Evolutionary conservation across 1,140 invertebrate genomes (phyloP).

Genomic region (Pseudomyrmex gracilis): DNA sequence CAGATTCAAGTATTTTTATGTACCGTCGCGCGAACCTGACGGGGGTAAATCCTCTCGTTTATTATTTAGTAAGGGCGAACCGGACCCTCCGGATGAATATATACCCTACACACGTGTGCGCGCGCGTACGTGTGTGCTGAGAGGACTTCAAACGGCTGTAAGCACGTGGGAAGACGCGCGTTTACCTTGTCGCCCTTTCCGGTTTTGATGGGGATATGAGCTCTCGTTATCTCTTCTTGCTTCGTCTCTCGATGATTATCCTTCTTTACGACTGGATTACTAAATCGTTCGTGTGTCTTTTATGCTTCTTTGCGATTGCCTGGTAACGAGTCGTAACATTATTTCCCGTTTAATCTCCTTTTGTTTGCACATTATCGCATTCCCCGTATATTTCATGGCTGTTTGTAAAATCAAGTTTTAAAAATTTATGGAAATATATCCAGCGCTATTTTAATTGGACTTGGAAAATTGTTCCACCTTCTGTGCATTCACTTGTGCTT

Average conservation of each 20-base stretch:
- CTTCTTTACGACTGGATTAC: constrained; percentile 65
- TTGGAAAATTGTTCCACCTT: no score
- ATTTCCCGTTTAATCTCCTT: constrained; percentile 10
- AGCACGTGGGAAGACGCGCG: constrained; percentile 61
- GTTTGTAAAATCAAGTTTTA: constrained; percentile 20
- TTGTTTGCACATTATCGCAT: no score
- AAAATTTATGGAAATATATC: not conserved
- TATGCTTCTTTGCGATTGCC: not conserved
- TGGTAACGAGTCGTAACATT: constrained; percentile 32
- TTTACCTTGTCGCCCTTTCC: constrained; percentile 78
- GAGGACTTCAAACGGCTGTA: constrained; percentile 26
- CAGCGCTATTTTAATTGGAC: no score
- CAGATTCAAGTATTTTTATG: constrained; percentile 86
- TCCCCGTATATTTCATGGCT: no score
- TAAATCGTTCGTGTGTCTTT: constrained; percentile 38
- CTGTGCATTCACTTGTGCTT: no score
- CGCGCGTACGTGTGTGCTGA: constrained; percentile 16
- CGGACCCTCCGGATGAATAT: constrained; percentile 14
- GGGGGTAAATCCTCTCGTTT: constrained; percentile 84
- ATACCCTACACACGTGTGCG: not conserved
- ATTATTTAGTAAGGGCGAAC: constrained; percentile 83
- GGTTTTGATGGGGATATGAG: constrained; percentile 79
- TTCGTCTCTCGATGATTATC: constrained; percentile 72
- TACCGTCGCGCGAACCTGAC: constrained; percentile 77
- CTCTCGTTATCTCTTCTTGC: constrained; percentile 81